Percentiles rank a stretch among this genome's conserved stretches.
Evolutionary conservation across 2,113 vertebrate species (phyloP).

Genomic region (Ochotona princeps): DNA sequence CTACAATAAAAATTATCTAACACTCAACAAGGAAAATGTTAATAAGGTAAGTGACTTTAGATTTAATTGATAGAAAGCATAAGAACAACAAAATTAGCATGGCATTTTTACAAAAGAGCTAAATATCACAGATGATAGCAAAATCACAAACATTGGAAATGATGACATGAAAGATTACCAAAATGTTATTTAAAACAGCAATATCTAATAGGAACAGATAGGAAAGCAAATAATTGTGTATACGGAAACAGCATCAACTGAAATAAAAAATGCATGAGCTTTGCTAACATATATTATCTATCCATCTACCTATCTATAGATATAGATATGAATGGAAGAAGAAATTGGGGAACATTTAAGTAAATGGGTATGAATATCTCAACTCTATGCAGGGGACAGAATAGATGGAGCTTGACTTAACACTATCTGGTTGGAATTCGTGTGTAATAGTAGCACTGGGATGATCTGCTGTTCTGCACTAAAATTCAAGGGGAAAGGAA

Average conservation of each 20-base stretch:
- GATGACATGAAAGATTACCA: background rate
- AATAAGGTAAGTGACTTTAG: background rate
- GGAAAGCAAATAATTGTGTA: background rate
- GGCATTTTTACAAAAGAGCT: background rate
- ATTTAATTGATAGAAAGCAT: background rate
- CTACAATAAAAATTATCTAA: background rate
- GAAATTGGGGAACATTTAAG: background rate
- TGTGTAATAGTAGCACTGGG: background rate
- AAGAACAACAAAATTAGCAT: background rate
- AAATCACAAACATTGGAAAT: background rate
- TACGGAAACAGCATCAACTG: background rate
- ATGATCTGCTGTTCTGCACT: background rate
- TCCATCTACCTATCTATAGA: background rate
- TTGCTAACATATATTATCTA: background rate
- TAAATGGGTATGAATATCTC: background rate
- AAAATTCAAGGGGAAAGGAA: conserved; percentile 8
- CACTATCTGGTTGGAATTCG: conserved; percentile 4
- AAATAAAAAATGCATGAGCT: background rate
- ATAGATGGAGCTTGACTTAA: background rate
- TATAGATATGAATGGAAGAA: background rate
- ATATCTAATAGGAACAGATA: background rate
- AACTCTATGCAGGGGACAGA: background rate
- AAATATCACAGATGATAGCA: background rate
- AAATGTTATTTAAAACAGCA: background rate
- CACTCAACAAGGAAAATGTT: background rate